These are phyloP conservation scores for Puffinus mauretanicus DNA, from an alignment of 2,113 vertebrate genomes.

Conservation along the genomic window DNA sequence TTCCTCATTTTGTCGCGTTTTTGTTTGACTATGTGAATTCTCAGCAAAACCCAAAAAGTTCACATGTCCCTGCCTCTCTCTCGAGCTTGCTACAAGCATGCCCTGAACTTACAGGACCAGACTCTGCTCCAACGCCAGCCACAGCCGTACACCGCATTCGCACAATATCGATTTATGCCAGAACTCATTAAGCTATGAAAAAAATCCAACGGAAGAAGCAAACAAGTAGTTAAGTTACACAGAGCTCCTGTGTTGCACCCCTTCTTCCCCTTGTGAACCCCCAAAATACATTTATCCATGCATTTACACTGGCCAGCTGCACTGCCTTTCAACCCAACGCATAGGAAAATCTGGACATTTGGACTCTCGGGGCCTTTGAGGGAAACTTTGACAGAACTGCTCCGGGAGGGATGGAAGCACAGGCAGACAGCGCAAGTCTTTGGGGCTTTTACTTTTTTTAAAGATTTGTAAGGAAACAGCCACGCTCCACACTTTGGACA, in stretches of 20 bases:
- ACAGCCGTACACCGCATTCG: rapidly evolving
- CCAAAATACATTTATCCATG: rapidly evolving
- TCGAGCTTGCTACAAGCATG: neutral
- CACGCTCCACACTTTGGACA: neutral
- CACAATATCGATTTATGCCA: neutral
- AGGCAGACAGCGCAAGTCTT: neutral
- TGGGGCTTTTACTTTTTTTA: neutral
- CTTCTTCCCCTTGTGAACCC: neutral
- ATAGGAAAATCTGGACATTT: neutral
- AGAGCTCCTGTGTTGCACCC: neutral
- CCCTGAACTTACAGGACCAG: neutral
- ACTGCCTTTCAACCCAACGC: neutral
- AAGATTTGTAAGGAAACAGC: neutral
- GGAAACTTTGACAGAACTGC: neutral
- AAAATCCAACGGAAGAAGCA: neutral
- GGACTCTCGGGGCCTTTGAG: rapidly evolving
- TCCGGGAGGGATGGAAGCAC: neutral
- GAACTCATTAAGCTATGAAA: neutral
- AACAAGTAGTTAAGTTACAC: neutral
- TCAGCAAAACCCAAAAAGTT: neutral
- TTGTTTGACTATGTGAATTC: neutral
- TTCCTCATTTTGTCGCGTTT: neutral
- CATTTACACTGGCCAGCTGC: neutral
- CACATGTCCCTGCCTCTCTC: neutral
- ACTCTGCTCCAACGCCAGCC: neutral